These are phyloP conservation scores for Mastacembelus armatus DNA, from an alignment of 2,797 vertebrate genomes.

Conservation along the genomic window DNA sequence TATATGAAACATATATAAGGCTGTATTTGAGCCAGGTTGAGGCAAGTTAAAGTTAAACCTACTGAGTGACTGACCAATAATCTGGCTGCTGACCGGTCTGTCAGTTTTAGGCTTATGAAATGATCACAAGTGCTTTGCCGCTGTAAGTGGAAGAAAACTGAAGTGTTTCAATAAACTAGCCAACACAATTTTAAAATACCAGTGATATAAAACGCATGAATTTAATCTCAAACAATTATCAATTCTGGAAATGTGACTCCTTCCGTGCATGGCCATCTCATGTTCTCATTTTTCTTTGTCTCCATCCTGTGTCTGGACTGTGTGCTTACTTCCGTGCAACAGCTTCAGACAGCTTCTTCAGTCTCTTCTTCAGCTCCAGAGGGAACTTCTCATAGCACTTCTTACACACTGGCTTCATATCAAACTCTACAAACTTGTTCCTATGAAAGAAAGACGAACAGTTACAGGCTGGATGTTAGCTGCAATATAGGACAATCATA, in stretches of 20 bases:
- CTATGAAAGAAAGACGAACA: slow-evolving; percentile 71
- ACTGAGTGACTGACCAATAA: slow-evolving; percentile 17
- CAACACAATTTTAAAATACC: slow-evolving; percentile 22
- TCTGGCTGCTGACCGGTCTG: slow-evolving; percentile 1
- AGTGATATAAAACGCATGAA: slow-evolving; percentile 26
- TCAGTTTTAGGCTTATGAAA: slow-evolving; percentile 32
- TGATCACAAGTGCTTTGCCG: slow-evolving; percentile 9
- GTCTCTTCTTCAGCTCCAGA: slow-evolving; percentile 97
- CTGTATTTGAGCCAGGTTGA: slow-evolving; percentile 47
- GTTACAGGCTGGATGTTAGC: background rate
- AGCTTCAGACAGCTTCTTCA: slow-evolving; percentile 97
- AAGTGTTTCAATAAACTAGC: slow-evolving; percentile 23
- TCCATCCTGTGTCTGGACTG: slow-evolving; percentile 1
- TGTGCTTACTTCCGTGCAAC: slow-evolving; percentile 89
- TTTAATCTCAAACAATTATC: slow-evolving; percentile 29
- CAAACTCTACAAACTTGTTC: slow-evolving; percentile 99
- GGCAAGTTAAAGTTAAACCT: slow-evolving; percentile 35
- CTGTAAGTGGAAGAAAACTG: slow-evolving; percentile 12
- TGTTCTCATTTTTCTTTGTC: background rate
- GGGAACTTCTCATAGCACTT: slow-evolving; percentile 99
- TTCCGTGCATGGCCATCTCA: background rate
- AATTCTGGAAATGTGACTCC: slow-evolving; percentile 18
- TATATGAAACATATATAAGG: slow-evolving; percentile 48
- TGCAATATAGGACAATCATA: background rate
- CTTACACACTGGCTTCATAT: slow-evolving; percentile 99